Conservation (phyloP, 2,797 vertebrate genomes). For the Pitangus sulphuratus region DNA sequence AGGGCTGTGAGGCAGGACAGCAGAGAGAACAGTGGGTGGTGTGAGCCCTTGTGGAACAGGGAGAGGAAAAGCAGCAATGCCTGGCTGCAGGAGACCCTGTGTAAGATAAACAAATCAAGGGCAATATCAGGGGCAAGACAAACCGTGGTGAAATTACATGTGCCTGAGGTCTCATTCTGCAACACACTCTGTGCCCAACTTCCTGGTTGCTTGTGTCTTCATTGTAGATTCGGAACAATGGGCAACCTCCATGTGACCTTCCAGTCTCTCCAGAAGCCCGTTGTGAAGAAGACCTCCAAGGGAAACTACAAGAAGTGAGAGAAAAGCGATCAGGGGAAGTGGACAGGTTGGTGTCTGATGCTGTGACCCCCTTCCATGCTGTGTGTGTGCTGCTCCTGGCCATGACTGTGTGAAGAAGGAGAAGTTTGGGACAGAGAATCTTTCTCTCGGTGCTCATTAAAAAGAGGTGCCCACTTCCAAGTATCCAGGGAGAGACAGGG, state of each 20-base stretch:
- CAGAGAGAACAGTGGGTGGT: rapidly evolving
- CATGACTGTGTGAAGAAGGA: neutral
- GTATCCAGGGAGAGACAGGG: neutral
- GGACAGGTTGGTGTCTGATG: neutral
- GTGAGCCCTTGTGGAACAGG: rapidly evolving
- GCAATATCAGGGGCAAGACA: neutral
- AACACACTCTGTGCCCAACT: neutral
- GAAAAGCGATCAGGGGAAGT: neutral
- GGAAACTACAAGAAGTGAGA: neutral
- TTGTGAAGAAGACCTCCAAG: neutral
- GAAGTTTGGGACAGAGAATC: neutral
- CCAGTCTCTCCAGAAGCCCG: neutral
- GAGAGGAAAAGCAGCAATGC: neutral
- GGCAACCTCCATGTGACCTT: neutral
- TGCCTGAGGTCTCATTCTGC: neutral
- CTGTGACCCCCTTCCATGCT: neutral
- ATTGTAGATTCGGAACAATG: neutral
- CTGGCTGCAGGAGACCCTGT: neutral
- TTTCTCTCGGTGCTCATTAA: neutral
- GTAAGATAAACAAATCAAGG: neutral
- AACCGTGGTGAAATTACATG: neutral
- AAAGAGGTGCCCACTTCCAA: neutral
- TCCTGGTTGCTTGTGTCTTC: neutral
- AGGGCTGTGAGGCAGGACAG: neutral
- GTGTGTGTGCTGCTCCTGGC: neutral